Evolutionary conservation across 1,140 invertebrate species (phyloP), one percentile per base, ranked within the genome.

Genomic region (Luehdorfia chinensis): DNA sequence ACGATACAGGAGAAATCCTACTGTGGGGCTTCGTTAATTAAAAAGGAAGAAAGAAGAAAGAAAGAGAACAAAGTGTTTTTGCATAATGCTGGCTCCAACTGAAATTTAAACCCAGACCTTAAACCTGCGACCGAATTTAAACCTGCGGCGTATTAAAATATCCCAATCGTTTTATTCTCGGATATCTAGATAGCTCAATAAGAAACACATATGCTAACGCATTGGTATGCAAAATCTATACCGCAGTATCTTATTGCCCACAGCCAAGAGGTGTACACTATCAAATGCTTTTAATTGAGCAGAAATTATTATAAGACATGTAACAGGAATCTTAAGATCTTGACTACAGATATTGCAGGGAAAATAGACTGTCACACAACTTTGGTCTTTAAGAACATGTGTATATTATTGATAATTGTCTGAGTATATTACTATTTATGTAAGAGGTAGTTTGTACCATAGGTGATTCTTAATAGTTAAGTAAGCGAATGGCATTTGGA

Each of bases 271-370:
- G n/a, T n/a, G 21, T 11, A 5, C 19, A 36, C 32, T 47, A 36
- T 36, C 18, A 27, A 16, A 23, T 19, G 32, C 16, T 41, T 39
- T 49, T 41, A 49, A 49, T 49, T 49, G 47, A 32, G 34, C 47
- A 32, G 43, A 41, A 47, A 49, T 49, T 49, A 49, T 49, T 41
- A 49, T 49, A 7, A 41, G 18, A 41, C 36, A 4, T 50, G 19
- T 49, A 13, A 30, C 23, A 39, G 27, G 14, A 18, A 30, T 48
- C 32, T 47, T 11, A 32, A 33, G 44, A 34, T 34, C 32, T 15
- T 9, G 15, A 4, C 32, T 18, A 11, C 9, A 37, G 34, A 37
- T 37, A 23, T 37, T 13, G 3, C 4, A 23, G 11, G n/a, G 31
- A 32, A 7, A 30, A 30, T 15, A 2, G 13, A 2, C 15, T 32